Conservation (phyloP, 2,113 vertebrate species). For the Octodon degus region DNA sequence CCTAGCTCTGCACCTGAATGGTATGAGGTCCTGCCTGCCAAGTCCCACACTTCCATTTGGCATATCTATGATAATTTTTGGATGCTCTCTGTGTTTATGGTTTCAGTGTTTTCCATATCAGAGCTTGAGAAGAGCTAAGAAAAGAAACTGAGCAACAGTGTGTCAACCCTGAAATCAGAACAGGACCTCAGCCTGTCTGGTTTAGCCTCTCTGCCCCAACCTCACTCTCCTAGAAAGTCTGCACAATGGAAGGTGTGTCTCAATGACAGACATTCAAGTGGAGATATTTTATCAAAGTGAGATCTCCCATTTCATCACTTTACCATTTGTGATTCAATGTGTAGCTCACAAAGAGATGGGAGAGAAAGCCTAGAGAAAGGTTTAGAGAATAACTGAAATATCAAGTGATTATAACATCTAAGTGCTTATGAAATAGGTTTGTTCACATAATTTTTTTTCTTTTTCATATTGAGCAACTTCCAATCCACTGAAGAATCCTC, state of each 20-base stretch:
- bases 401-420: not conserved
- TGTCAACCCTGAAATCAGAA: slow-evolving; percentile 21
- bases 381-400: slow-evolving; percentile 60
- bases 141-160: not conserved
- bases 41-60: not conserved
- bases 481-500: not conserved
- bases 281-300: slow-evolving; percentile 2
- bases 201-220: slow-evolving; percentile 1
- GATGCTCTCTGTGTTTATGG: not conserved
- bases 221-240: not conserved
- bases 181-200: not conserved
- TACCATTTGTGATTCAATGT: slow-evolving; percentile 16
- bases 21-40: not conserved
- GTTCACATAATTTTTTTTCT: not conserved
- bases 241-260: not conserved
- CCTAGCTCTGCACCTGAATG: not conserved
- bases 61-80: not conserved
- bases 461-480: slow-evolving; percentile 54
- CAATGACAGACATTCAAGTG: not conserved
- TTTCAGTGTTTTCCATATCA: not conserved
- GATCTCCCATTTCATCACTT: not conserved
- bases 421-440: slow-evolving; percentile 16
- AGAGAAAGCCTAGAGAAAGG: not conserved
- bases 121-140: slow-evolving; percentile 7
- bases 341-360: not conserved